Base-by-base conservation (phyloP, 2,113 vertebrate genomes). In the Cryptomyrus ogoouensis region DNA sequence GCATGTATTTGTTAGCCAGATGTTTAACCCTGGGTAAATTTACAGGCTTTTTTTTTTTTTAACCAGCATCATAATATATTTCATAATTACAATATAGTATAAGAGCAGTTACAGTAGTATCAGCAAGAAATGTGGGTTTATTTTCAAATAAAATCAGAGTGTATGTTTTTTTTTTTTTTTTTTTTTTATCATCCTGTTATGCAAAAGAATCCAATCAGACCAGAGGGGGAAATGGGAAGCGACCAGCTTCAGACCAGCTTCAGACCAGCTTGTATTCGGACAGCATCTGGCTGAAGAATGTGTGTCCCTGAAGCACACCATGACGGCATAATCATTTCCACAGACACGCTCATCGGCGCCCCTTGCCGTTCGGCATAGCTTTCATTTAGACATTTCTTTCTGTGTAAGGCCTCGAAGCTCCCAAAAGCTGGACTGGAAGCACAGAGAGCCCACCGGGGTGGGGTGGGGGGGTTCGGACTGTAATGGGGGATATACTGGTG, bases 71-170 rank as follows among this genome's bases (percentile, higher is more conserved):
- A 94, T 94, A 93, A 93, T 94, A 95, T 95, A 95, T 94, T 94
- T 95, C 94, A 92, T 94, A 95, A 95, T 95, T 95, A 95, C 94
- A 96, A 94, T 94, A 95, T 96, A 91, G 92, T 96, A 95, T 95
- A 96, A 93, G 92, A 93, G 94, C 91, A 91, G 91, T 93, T 93
- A 88, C 92, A 90, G 83, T 88, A 66, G 74, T 52, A 94, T 94
- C 91, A 91, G 94, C 93, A 94, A 92, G 91, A 90, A 39, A 91
- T 92, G 47, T 90, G 27, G 88, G 83, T 92, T 93, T 92, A 90
- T 90, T 24, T 89, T 87, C 90, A 91, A 66, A 90, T 49, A 89
- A 93, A 93, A 90, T 92, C 92, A 92, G 86, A 56, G 66, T 13
- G 91, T 84, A 90, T 88, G 15, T 46, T 24, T 7, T 84, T 85